Evolutionary conservation across 2,797 vertebrate genomes (phyloP).

Genomic region (Atherinosoma microstoma): DNA sequence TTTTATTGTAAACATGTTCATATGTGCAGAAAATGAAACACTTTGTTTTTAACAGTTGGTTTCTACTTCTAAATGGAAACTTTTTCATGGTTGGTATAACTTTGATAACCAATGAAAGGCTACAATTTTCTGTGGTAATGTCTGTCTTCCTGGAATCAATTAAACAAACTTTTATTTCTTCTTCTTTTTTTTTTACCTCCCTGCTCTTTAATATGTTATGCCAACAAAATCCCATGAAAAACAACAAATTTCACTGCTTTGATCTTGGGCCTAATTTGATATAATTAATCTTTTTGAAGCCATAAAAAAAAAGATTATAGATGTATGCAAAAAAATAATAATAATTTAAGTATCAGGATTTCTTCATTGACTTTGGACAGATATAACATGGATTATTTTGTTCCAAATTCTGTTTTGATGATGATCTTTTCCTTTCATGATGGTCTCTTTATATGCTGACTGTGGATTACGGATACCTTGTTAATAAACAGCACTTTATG

Average conservation of each 20-base stretch:
- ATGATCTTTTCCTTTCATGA: slow-evolving; percentile 16
- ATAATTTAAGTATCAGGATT: neutral
- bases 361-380: slow-evolving; percentile 8
- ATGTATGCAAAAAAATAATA: slow-evolving; percentile 10
- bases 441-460: slow-evolving; percentile 26
- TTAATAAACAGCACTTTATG: slow-evolving; percentile 62
- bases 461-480: slow-evolving; percentile 5
- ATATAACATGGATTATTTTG: slow-evolving; percentile 3
- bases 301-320: neutral
- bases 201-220: slow-evolving; percentile 29
- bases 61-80: slow-evolving; percentile 45
- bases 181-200: slow-evolving; percentile 11
- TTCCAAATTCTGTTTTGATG: slow-evolving; percentile 7
- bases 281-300: slow-evolving; percentile 11
- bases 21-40: slow-evolving; percentile 75
- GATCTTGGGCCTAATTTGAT: slow-evolving; percentile 15
- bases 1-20: slow-evolving; percentile 64
- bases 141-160: slow-evolving; percentile 44
- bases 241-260: slow-evolving; percentile 21
- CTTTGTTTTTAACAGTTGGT: slow-evolving; percentile 55
- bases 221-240: slow-evolving; percentile 28
- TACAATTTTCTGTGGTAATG: slow-evolving; percentile 45
- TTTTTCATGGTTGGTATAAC: slow-evolving; percentile 50
- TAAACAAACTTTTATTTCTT: slow-evolving; percentile 32
- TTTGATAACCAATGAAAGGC: slow-evolving; percentile 58